Evolutionary conservation across 2,113 vertebrate genomes (phyloP), one percentile per base, ranked within the genome.

Genomic region (Herpailurus yagouaroundi): DNA sequence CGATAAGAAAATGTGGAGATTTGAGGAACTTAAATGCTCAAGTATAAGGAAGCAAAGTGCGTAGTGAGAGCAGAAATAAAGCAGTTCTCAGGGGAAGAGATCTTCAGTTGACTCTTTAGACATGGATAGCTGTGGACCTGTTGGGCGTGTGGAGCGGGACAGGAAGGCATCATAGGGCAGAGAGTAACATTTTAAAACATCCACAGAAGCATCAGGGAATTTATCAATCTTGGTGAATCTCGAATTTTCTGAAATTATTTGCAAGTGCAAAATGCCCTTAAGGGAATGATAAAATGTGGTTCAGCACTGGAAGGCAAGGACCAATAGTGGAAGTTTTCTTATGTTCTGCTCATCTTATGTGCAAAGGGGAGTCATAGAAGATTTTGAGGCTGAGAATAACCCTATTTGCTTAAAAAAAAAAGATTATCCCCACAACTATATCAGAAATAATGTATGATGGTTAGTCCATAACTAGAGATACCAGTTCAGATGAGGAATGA

Each of bases 241-340:
- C 41, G 69, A n/a, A 95, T 91, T 64, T 36, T 86, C 41, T 85
- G 66, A 86, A 90, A 33, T 77, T 76, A 69, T n/a, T 55, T 87
- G 10, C 29, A 93, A 85, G 15, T 76, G 10, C n/a, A 82, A 50
- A 92, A 33, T 63, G 38, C 3, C 23, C 25, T 63, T 23, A 5
- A 23, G 66, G 38, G 11, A 45, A 15, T 55, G 29, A 83, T 36
- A 50, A 95, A 84, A 27, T 14, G 3, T 38, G 57, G 41, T 69
- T 90, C 38, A 89, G 23, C 11, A 90, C 69, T 76, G 48, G 29
- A 89, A 84, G 5, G 25, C 66, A 33, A 89, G 23, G 10, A 15
- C 4, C 16, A 12, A 13, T 5, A 23, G 33, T 64, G 36, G 66
- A 80, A 19, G 0, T 79, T 63, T 12, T 41, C 63, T 55, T 4